These are phyloP conservation scores for Dermochelys coriacea DNA, from an alignment of 2,797 vertebrate genomes.

Conservation along the genomic window DNA sequence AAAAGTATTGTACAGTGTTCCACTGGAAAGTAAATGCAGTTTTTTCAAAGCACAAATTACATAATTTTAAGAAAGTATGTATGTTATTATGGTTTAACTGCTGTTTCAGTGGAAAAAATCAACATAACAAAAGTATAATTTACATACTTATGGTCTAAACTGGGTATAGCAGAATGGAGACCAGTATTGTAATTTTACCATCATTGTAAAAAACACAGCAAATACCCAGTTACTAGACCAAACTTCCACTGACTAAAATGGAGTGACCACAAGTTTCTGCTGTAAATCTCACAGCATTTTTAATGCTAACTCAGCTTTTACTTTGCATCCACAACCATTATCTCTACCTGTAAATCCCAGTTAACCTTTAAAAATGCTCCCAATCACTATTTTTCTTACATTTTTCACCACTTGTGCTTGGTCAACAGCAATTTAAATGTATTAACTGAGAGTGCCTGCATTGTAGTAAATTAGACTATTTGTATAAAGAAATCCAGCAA, in stretches of 20 bases:
- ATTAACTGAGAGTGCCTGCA: neutral
- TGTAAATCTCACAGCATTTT: neutral
- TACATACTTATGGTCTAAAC: neutral
- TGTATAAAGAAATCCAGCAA: neutral
- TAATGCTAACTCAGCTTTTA: constrained; percentile 14
- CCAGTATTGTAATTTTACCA: constrained; percentile 14
- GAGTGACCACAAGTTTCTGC: neutral
- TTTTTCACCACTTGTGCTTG: neutral
- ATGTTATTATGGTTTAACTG: neutral
- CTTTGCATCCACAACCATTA: neutral
- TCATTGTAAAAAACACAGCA: neutral
- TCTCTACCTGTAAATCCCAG: neutral
- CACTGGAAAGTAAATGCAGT: neutral
- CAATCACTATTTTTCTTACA: neutral
- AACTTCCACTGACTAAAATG: neutral
- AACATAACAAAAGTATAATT: neutral
- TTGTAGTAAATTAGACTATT: neutral
- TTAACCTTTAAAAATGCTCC: neutral
- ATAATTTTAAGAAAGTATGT: neutral
- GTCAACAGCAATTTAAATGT: neutral
- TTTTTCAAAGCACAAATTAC: neutral
- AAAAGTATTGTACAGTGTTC: neutral
- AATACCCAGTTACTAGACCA: neutral
- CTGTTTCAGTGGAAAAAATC: constrained; percentile 10
- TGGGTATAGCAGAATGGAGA: neutral